Percentiles rank a stretch among this genome's conserved stretches.
These are phyloP conservation scores for Apogon hyalosoma DNA, from an alignment of 2,797 vertebrate genomes.

Conservation along the genomic window DNA sequence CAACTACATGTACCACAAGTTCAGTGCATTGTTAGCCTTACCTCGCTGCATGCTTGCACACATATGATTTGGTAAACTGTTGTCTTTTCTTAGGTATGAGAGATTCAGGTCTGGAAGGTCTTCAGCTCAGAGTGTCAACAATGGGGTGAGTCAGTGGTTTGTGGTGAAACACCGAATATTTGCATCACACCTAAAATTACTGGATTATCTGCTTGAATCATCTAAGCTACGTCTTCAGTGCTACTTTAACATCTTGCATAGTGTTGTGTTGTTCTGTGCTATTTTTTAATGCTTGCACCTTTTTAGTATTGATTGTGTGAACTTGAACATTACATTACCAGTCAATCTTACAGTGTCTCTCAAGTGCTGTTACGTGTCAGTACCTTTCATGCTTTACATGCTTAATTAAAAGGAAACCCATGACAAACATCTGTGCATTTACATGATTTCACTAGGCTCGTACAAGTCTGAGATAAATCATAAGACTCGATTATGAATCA, in stretches of 20 bases:
- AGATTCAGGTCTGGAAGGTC: constrained; percentile 91
- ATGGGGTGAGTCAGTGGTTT: constrained; percentile 90
- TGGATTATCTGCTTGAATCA: constrained; percentile 1
- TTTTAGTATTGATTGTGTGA: constrained; percentile 26
- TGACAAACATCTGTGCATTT: background rate
- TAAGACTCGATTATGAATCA: too few relatives aligned
- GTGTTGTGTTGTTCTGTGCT: constrained; percentile 3
- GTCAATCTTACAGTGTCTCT: constrained; percentile 16
- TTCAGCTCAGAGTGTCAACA: constrained; percentile 89
- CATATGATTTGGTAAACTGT: background rate
- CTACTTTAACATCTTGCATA: constrained; percentile 11
- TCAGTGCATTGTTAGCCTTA: background rate
- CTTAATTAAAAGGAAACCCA: constrained; percentile 44
- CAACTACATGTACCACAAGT: background rate
- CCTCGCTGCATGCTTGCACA: background rate
- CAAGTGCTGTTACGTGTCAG: constrained; percentile 19
- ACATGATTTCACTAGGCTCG: too few relatives aligned
- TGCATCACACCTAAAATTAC: constrained; percentile 21
- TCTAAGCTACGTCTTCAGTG: background rate
- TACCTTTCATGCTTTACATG: constrained; percentile 19
- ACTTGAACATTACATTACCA: constrained; percentile 33
- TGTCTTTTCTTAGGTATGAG: constrained; percentile 87
- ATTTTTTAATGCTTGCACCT: constrained; percentile 20
- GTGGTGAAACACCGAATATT: constrained; percentile 7
- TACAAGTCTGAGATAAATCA: too few relatives aligned